These are phyloP conservation scores for Tetragonisca angustula DNA, from an alignment of 2,888 invertebrate species.

Conservation along the genomic window DNA sequence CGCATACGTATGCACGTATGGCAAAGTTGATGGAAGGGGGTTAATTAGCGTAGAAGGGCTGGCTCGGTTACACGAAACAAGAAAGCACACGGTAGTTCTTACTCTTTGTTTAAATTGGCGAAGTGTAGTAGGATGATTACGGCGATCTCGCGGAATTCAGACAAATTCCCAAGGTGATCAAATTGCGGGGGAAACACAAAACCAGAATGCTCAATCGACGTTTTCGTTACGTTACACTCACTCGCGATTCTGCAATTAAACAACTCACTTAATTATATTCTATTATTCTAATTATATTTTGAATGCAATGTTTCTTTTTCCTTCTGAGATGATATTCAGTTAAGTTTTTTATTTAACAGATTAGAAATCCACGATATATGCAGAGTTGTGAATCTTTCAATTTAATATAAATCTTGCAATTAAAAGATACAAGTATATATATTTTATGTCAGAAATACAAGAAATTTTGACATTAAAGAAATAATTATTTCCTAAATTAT, in stretches of 20 bases:
- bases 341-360: background rate
- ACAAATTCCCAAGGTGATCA: background rate
- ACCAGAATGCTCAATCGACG: background rate
- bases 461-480: background rate
- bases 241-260: background rate
- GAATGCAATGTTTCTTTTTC: background rate
- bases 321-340: background rate
- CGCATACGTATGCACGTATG: background rate
- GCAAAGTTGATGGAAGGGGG: constrained; percentile 19
- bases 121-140: constrained; percentile 28
- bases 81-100: constrained; percentile 23
- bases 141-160: background rate
- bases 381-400: background rate
- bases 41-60: constrained; percentile 41
- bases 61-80: constrained; percentile 34
- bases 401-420: background rate
- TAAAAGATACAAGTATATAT: background rate
- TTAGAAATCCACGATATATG: background rate
- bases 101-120: constrained; percentile 10
- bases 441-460: background rate
- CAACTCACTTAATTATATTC: background rate
- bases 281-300: background rate
- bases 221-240: background rate
- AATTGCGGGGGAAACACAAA: background rate
- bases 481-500: background rate